Evolutionary conservation across 1,140 invertebrate genomes (phyloP).

Genomic region (Rhynchophorus ferrugineus): DNA sequence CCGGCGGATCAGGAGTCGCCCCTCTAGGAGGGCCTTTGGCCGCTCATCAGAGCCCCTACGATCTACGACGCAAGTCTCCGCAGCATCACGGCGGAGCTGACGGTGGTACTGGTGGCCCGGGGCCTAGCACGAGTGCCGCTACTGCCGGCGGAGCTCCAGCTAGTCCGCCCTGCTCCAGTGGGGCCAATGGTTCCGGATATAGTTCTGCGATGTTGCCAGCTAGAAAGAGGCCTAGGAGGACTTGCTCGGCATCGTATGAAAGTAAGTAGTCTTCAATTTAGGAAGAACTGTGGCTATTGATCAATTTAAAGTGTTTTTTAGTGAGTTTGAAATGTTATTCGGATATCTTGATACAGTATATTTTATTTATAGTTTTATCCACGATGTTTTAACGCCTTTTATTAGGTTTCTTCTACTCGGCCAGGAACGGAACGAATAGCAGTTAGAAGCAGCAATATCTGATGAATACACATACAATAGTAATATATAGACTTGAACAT

Average conservation of each 20-base stretch:
- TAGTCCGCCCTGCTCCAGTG: slow-evolving; percentile 39
- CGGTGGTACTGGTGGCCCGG: slow-evolving; percentile 20
- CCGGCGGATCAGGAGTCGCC: slow-evolving; percentile 34
- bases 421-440: too few species aligned
- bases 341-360: too few species aligned
- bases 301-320: too few species aligned
- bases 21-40: slow-evolving; percentile 46
- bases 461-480: too few species aligned
- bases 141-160: slow-evolving; percentile 37
- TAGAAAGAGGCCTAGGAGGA: slow-evolving; percentile 67
- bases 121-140: slow-evolving; percentile 36
- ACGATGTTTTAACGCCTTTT: too few species aligned
- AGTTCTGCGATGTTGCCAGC: slow-evolving; percentile 56
- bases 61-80: slow-evolving; percentile 73
- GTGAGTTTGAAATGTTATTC: too few species aligned
- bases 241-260: slow-evolving; percentile 53
- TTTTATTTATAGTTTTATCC: too few species aligned
- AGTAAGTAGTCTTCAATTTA: too few species aligned
- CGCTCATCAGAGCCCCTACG: slow-evolving; percentile 75
- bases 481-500: too few species aligned
- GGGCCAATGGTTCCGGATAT: slow-evolving; percentile 35
- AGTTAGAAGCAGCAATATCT: too few species aligned
- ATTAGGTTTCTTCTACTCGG: too few species aligned
- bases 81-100: slow-evolving; percentile 49
- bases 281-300: too few species aligned